A percentile compares a stretch with the other conserved stretches of the same genome.
Evolutionary conservation across 2,888 invertebrate species (phyloP).

Genomic region (Horisme vitalbata): DNA sequence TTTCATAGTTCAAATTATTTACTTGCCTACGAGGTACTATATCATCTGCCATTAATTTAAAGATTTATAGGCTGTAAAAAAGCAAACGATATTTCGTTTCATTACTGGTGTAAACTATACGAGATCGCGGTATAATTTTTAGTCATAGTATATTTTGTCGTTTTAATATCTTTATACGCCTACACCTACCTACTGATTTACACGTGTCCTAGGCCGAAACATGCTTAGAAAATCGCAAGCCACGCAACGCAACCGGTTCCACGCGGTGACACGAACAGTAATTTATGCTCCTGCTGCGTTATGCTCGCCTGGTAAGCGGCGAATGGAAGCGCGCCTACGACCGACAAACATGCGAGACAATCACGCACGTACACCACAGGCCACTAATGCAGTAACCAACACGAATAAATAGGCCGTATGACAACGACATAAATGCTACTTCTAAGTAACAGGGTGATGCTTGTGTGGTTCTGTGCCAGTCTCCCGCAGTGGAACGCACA

Average conservation of each 20-base stretch:
- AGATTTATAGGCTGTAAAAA: no score
- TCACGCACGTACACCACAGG: conserved; percentile 25
- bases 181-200: background rate
- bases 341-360: conserved; percentile 38
- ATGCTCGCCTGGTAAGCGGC: conserved; percentile 64
- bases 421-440: conserved; percentile 2
- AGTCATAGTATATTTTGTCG: no score
- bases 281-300: conserved; percentile 33
- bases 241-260: conserved; percentile 27
- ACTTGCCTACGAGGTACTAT: no score
- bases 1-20: no score
- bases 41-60: no score
- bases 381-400: conserved; percentile 22
- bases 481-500: conserved; percentile 41
- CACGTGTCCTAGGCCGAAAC: conserved; percentile 2
- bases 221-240: conserved; percentile 14
- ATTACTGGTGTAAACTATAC: no score
- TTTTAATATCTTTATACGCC: no score
- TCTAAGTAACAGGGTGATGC: background rate
- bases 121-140: no score
- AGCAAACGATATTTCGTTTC: no score
- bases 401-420: conserved; percentile 3
- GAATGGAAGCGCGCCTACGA: conserved; percentile 59
- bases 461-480: conserved; percentile 7
- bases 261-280: conserved; percentile 19